Conservation (phyloP, 2,888 invertebrate species). For the Masnerella sp. region DNA sequence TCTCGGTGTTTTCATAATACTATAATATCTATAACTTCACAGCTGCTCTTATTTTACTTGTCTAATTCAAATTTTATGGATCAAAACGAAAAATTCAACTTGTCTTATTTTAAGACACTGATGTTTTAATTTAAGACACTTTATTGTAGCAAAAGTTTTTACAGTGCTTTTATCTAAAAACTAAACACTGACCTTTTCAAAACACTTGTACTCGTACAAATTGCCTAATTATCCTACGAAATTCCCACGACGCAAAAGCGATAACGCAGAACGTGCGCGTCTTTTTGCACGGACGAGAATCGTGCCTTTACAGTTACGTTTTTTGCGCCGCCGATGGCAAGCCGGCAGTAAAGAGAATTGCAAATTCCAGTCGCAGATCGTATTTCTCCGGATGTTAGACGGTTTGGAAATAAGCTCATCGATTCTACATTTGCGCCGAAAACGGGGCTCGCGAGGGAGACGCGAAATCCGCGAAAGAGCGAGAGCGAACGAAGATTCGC, state of each 20-base stretch:
- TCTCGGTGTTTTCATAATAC: no score
- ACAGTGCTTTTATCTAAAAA: no score
- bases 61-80: no score
- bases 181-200: no score
- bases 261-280: slow-evolving; percentile 17
- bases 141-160: no score
- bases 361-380: slow-evolving; percentile 54
- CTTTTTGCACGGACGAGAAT: slow-evolving; percentile 16
- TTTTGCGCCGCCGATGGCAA: slow-evolving; percentile 12
- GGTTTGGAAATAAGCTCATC: slow-evolving; percentile 56
- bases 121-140: no score
- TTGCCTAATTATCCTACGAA: slow-evolving; percentile 1
- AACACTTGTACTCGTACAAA: no score
- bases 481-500: slow-evolving; percentile 41
- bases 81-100: no score
- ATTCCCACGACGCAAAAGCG: slow-evolving; percentile 5
- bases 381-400: slow-evolving; percentile 48
- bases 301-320: slow-evolving; percentile 34
- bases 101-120: no score
- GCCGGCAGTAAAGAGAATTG: slow-evolving; percentile 54
- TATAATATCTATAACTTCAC: no score
- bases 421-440: slow-evolving; percentile 57
- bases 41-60: no score
- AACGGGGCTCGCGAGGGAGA: slow-evolving; percentile 17
- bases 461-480: slow-evolving; percentile 19